phyloP scores from a whole-genome alignment of 2,113 vertebrate species.

The Haliaeetus leucogaster region DNA sequence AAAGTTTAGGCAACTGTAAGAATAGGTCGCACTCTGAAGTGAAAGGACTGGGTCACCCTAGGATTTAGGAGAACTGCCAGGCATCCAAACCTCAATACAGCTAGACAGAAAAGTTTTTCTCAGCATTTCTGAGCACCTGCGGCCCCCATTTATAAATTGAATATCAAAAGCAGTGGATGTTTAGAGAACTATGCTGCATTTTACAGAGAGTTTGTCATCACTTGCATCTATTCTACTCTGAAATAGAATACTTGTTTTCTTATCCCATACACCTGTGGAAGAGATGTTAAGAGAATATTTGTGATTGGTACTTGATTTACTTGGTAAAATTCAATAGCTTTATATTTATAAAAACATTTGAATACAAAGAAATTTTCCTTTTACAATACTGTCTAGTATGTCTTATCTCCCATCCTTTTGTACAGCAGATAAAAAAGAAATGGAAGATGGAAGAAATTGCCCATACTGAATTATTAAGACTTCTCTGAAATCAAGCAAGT shows the following conservation, averaged over 20 bases:
- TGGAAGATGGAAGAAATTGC: background rate
- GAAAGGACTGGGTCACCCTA: background rate
- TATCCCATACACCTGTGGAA: accelerated
- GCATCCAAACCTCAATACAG: background rate
- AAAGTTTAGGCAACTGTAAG: background rate
- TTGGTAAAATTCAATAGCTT: background rate
- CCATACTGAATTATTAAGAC: background rate
- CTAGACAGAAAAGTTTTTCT: background rate
- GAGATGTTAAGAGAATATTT: background rate
- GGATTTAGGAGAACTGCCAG: background rate
- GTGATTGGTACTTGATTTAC: background rate
- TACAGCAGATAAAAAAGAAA: background rate
- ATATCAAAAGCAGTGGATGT: background rate
- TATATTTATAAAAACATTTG: background rate
- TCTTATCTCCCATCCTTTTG: background rate
- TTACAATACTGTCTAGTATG: background rate
- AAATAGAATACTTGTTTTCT: background rate
- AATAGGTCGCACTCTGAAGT: accelerated
- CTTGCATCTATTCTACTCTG: background rate
- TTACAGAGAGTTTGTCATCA: background rate
- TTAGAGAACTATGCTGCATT: background rate
- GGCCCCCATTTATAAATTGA: background rate
- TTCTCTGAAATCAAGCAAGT: background rate
- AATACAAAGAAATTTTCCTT: background rate
- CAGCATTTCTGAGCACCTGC: background rate